Evolutionary conservation across 2,888 invertebrate genomes (phyloP).

Genomic region (Graphium colonna): DNA sequence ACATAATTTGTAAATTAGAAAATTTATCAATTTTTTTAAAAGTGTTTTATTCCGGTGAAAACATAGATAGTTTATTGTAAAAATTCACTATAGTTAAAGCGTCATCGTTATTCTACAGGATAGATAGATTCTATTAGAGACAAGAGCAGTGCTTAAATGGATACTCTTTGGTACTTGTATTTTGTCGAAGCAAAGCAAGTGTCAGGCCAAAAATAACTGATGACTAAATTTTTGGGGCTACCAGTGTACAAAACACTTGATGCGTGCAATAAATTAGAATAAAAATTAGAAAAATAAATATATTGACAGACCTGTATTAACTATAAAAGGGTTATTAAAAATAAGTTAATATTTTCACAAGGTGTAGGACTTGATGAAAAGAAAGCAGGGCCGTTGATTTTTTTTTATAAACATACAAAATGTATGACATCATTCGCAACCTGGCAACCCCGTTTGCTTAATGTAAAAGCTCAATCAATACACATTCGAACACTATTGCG

Average conservation of each 20-base stretch:
- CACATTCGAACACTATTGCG: slow-evolving; percentile 43
- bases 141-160: slow-evolving; percentile 23
- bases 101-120: slow-evolving; percentile 36
- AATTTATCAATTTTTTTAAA: not conserved
- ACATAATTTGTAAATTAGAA: not conserved
- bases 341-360: no score
- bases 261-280: no score
- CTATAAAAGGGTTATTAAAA: no score
- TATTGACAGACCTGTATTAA: no score
- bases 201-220: not conserved
- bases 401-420: not conserved
- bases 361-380: not conserved
- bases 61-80: not conserved
- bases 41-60: not conserved
- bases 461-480: slow-evolving; percentile 41
- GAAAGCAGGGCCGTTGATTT: not conserved
- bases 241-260: not conserved
- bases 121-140: slow-evolving; percentile 29
- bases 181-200: slow-evolving; percentile 18
- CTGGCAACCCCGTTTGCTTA: slow-evolving; percentile 30
- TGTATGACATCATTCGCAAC: not conserved
- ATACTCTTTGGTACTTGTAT: not conserved
- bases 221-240: slow-evolving; percentile 5
- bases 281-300: no score
- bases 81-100: slow-evolving; percentile 47